phyloP scores from a whole-genome alignment of 2,888 invertebrate species.

The Junonia oenone region DNA sequence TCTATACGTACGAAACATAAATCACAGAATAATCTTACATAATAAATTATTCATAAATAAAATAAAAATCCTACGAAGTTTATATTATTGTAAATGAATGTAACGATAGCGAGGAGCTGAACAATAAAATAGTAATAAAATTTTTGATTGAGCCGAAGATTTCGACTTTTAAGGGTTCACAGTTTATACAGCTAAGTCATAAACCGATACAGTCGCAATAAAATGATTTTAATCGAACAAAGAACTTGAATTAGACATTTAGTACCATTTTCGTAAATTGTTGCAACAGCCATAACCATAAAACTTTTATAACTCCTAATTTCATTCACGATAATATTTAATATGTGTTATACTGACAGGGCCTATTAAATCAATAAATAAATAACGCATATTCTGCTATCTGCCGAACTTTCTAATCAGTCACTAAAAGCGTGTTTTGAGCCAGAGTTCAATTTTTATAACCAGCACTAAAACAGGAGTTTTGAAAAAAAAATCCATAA shows the following conservation, averaged over 20 bases:
- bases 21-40: no score
- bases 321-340: no score
- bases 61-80: no score
- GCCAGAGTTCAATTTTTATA: no score
- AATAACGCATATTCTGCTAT: no score
- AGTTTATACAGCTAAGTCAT: conserved; percentile 13
- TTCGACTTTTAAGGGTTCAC: conserved; percentile 19
- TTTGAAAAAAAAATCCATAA: neutral
- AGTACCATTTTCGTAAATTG: conserved; percentile 1
- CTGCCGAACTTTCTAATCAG: no score
- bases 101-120: conserved; percentile 1
- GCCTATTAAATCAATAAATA: neutral
- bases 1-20: no score
- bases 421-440: no score
- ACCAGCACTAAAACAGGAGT: no score
- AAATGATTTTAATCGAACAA: conserved; percentile 18
- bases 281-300: neutral
- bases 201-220: conserved; percentile 18
- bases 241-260: conserved; percentile 11
- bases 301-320: neutral
- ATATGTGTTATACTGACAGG: no score
- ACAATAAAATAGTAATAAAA: conserved; percentile 16
- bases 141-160: conserved; percentile 22
- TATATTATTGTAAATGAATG: conserved; percentile 15
- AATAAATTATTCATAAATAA: neutral